Conservation (phyloP, 2,888 invertebrate genomes). For the Pycnomerus fuliginosus region DNA sequence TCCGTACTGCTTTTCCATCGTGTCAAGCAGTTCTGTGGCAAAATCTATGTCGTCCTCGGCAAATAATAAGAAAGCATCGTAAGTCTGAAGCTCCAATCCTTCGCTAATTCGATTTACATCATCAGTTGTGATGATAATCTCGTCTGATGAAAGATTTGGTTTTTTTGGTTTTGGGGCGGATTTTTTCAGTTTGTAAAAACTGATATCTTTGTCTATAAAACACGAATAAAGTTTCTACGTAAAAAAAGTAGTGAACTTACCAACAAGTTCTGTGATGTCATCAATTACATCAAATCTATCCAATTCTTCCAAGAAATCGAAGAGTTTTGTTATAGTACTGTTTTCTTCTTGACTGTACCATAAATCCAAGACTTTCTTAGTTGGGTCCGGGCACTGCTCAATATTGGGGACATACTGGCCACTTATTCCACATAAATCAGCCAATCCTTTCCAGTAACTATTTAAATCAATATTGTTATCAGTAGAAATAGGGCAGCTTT, state of each 20-base stretch:
- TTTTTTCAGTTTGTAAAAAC: conserved; percentile 27
- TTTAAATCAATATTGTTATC: too few relatives aligned
- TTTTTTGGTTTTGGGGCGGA: conserved; percentile 25
- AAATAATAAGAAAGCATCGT: conserved; percentile 78
- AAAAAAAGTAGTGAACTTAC: conserved; percentile 45
- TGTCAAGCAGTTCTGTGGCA: conserved; percentile 63
- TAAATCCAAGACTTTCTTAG: conserved; percentile 60
- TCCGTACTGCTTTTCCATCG: conserved; percentile 62
- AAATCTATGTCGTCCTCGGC: conserved; percentile 73
- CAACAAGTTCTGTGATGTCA: conserved; percentile 60
- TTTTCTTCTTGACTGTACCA: conserved; percentile 58
- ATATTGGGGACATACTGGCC: conserved; percentile 41
- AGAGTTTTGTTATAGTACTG: conserved; percentile 61
- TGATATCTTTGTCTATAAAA: conserved; percentile 39
- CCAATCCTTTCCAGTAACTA: conserved; percentile 78
- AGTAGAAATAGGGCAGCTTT: too few relatives aligned
- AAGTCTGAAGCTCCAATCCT: conserved; percentile 57
- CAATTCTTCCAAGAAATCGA: conserved; percentile 61
- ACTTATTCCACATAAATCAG: conserved; percentile 62
- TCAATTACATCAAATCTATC: conserved; percentile 78
- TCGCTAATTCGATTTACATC: conserved; percentile 37
- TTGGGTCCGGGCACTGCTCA: conserved; percentile 57
- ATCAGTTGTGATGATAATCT: conserved; percentile 43
- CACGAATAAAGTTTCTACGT: conserved; percentile 11
- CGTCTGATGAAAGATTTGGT: conserved; percentile 35